Conservation (phyloP, 30 jellyfish, hydroid and myxozoan genomes). For the Turritopsis rubra region DNA sequence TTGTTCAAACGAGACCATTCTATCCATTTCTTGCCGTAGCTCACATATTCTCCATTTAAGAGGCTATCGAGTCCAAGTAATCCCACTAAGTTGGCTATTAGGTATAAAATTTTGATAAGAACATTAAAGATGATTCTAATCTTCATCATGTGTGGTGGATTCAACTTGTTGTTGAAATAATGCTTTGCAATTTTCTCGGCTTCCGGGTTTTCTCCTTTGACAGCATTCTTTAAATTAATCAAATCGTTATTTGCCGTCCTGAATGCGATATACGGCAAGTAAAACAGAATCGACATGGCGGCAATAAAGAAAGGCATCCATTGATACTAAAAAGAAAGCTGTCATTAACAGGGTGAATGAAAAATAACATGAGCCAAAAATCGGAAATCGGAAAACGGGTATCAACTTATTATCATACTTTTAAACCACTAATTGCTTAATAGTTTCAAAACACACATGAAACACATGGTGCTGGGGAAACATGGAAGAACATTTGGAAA, state of each 20-base stretch:
- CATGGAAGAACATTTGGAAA: no score
- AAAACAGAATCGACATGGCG: not conserved
- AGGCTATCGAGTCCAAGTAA: not conserved
- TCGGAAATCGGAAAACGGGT: no score
- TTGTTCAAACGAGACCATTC: not conserved
- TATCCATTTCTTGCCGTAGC: slow-evolving; percentile 3
- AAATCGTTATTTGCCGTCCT: slow-evolving; percentile 19
- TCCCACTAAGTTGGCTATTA: slow-evolving; percentile 2
- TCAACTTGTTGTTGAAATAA: not conserved
- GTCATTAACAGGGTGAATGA: no score
- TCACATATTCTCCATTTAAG: slow-evolving; percentile 4
- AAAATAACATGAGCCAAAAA: no score
- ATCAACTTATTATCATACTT: no score
- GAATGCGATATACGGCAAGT: slow-evolving; percentile 13
- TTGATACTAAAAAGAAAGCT: slow-evolving; percentile 21
- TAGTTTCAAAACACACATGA: no score
- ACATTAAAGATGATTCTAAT: not conserved
- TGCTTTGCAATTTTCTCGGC: slow-evolving; percentile 7
- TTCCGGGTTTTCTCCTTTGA: not conserved
- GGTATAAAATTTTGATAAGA: not conserved
- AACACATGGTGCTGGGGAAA: no score
- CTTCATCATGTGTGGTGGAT: no score
- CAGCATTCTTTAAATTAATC: not conserved
- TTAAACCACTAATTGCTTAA: no score
- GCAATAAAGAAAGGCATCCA: slow-evolving; percentile 34